Conservation (phyloP, 2,797 vertebrate genomes). For the Limosa lapponica region DNA sequence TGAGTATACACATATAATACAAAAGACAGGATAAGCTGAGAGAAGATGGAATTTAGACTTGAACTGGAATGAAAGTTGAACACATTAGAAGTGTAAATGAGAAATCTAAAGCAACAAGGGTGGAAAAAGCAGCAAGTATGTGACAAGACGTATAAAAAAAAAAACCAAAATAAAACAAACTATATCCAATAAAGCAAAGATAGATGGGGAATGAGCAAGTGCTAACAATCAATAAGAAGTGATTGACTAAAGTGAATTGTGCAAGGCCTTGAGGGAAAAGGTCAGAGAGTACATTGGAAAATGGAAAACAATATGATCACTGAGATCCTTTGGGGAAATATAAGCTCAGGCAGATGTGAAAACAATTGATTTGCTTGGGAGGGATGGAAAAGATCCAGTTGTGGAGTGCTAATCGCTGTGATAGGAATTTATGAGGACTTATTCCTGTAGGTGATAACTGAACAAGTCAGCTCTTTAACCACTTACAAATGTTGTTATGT, state of each 20-base stretch:
- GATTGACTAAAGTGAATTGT: slow-evolving; percentile 50
- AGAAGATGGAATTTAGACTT: background rate
- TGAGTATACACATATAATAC: background rate
- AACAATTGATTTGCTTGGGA: slow-evolving; percentile 50
- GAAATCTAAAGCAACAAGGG: background rate
- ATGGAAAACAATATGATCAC: slow-evolving; percentile 18
- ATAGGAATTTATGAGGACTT: background rate
- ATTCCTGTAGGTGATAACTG: background rate
- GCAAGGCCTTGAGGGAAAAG: background rate
- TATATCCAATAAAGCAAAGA: slow-evolving; percentile 9
- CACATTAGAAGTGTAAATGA: background rate
- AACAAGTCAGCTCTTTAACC: background rate
- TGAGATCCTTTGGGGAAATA: slow-evolving; percentile 54
- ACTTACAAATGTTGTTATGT: background rate
- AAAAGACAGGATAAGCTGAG: background rate
- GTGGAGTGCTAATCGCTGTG: background rate
- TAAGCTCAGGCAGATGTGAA: background rate
- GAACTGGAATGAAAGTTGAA: background rate
- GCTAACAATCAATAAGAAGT: slow-evolving; percentile 30
- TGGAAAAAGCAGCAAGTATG: background rate
- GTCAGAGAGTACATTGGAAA: slow-evolving; percentile 20
- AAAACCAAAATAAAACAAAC: background rate
- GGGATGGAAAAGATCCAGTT: slow-evolving; percentile 18
- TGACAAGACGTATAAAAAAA: background rate
- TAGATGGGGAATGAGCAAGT: background rate